These are phyloP conservation scores for Omphaloscelis lunosa DNA, from an alignment of 2,888 invertebrate species.

Conservation along the genomic window DNA sequence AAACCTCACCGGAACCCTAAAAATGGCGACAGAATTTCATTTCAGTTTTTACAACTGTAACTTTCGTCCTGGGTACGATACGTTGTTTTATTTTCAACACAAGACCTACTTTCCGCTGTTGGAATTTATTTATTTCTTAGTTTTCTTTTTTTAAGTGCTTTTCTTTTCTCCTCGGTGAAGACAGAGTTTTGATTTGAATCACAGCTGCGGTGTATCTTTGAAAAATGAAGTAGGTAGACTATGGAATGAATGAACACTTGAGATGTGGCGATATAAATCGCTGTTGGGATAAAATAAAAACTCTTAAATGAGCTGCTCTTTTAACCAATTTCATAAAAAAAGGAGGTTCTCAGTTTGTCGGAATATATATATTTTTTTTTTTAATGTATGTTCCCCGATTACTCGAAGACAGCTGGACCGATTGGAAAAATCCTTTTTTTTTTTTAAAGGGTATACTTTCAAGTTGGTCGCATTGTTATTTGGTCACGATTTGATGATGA, in stretches of 20 bases:
- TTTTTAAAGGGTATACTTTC: too few species aligned
- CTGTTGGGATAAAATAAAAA: background rate
- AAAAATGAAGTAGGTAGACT: background rate
- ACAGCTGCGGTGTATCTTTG: background rate
- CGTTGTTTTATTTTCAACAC: slow-evolving; percentile 39
- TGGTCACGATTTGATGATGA: too few species aligned
- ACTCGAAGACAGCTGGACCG: too few species aligned
- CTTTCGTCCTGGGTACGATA: slow-evolving; percentile 35
- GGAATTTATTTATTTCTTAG: slow-evolving; percentile 2
- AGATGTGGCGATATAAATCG: background rate
- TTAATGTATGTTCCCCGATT: too few species aligned
- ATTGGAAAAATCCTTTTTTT: too few species aligned
- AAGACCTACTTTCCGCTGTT: slow-evolving; percentile 27
- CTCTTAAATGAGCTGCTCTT: background rate
- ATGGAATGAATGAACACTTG: background rate
- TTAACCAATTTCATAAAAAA: too few species aligned
- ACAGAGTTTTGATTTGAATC: slow-evolving; percentile 1
- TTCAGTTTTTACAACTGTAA: slow-evolving; percentile 41
- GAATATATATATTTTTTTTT: too few species aligned
- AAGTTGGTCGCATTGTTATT: too few species aligned
- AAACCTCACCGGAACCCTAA: background rate
- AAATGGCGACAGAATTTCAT: slow-evolving; percentile 41
- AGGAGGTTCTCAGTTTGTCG: too few species aligned
- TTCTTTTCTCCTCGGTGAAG: slow-evolving; percentile 9
- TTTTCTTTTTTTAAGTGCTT: slow-evolving; percentile 19